A percentile compares a stretch with the other conserved stretches of the same genome.
Conservation (phyloP, 2,888 invertebrate species). For the Lutraria lutraria region DNA sequence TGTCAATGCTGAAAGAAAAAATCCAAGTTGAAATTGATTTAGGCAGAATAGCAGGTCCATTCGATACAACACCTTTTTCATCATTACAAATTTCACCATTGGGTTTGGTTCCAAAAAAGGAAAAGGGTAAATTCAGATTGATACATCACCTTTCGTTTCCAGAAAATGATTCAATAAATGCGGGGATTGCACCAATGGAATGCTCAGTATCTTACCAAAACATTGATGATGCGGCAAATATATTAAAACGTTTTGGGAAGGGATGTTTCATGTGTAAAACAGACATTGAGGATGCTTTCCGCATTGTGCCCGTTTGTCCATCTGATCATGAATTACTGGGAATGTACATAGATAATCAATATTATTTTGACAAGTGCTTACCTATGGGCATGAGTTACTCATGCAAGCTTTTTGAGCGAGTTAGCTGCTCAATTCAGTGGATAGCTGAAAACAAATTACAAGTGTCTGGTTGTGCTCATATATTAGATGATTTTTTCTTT, state of each 20-base stretch:
- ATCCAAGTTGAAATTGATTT: neutral
- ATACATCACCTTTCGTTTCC: slow-evolving; percentile 44
- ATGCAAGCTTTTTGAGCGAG: too few relatives aligned
- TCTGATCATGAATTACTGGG: too few relatives aligned
- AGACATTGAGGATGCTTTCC: too few relatives aligned
- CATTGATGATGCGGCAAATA: too few relatives aligned
- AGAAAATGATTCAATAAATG: slow-evolving; percentile 25
- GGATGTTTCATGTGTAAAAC: too few relatives aligned
- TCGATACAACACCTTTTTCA: neutral
- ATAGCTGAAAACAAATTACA: neutral
- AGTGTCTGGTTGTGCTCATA: slow-evolving; percentile 31
- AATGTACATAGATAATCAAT: too few relatives aligned
- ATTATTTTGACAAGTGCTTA: too few relatives aligned
- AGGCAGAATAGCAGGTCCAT: slow-evolving; percentile 26
- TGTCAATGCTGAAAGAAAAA: slow-evolving; percentile 15
- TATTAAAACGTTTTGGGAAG: too few relatives aligned
- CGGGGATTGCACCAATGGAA: neutral
- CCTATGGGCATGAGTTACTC: too few relatives aligned
- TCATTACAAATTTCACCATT: slow-evolving; percentile 19
- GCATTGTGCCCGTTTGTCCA: too few relatives aligned
- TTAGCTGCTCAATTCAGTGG: too few relatives aligned
- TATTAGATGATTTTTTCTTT: slow-evolving; percentile 47
- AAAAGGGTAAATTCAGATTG: slow-evolving; percentile 24
- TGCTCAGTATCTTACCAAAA: too few relatives aligned
- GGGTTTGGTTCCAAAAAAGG: slow-evolving; percentile 30